Evolutionary conservation across 1,140 invertebrate species (phyloP).

Genomic region (Pristionchus pacificus): DNA sequence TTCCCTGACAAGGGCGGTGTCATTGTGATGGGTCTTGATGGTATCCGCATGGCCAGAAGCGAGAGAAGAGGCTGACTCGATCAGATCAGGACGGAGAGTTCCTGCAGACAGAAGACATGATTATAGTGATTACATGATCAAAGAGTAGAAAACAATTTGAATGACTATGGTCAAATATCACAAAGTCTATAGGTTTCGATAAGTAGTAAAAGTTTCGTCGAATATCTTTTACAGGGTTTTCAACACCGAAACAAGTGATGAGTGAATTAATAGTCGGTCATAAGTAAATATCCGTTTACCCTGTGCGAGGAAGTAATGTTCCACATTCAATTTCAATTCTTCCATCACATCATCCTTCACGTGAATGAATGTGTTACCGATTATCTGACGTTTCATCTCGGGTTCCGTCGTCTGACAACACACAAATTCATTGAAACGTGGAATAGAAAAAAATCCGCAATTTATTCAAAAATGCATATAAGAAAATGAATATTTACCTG

Average conservation of each 20-base stretch:
- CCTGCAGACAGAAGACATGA: too few species aligned
- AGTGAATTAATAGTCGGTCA: not conserved
- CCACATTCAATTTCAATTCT: constrained; percentile 40
- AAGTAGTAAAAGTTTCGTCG: not conserved
- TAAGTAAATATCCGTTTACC: constrained; percentile 9
- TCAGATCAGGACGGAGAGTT: constrained; percentile 91
- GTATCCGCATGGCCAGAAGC: constrained; percentile 80
- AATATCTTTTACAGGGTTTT: constrained; percentile 2
- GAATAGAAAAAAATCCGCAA: not conserved
- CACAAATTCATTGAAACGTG: not conserved
- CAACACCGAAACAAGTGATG: not conserved
- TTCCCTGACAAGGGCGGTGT: constrained; percentile 86
- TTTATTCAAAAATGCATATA: not conserved
- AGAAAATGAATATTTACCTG: not conserved
- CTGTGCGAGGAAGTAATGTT: constrained; percentile 52
- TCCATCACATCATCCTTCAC: constrained; percentile 51
- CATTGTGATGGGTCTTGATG: constrained; percentile 99
- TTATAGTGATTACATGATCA: too few species aligned
- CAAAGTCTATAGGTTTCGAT: too few species aligned
- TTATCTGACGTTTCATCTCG: constrained; percentile 96
- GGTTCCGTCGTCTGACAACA: constrained; percentile 72
- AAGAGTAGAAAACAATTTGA: too few species aligned
- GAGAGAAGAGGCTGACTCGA: constrained; percentile 86
- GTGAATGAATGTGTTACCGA: constrained; percentile 92
- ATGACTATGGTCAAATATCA: too few species aligned